Conservation (phyloP, 2,113 vertebrate species). For the Caranx ignobilis region DNA sequence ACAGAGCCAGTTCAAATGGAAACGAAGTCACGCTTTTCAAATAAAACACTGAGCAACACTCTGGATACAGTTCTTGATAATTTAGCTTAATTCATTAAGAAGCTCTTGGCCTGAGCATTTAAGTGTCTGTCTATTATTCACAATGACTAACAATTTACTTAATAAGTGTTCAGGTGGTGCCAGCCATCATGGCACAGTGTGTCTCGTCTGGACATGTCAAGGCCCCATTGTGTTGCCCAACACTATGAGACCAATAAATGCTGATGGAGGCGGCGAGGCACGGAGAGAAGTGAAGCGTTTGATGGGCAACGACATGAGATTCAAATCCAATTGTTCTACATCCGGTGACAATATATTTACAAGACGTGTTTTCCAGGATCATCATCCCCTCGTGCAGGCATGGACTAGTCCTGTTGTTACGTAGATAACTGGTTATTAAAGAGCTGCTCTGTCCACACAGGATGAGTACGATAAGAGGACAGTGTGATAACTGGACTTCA, state of each 20-base stretch:
- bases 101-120: neutral
- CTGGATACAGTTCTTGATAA: neutral
- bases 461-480: neutral
- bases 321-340: neutral
- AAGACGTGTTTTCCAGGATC: neutral
- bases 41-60: neutral
- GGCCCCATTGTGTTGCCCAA: conserved; percentile 1
- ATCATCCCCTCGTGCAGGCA: neutral
- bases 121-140: conserved; percentile 7
- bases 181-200: conserved; percentile 1
- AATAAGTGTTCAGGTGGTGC: neutral
- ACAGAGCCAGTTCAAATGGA: neutral
- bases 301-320: neutral
- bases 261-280: neutral
- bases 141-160: conserved; percentile 9
- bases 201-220: conserved; percentile 21
- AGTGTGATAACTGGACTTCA: neutral
- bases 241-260: neutral
- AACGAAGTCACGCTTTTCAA: neutral
- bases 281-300: neutral
- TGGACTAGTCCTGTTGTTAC: neutral
- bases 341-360: neutral
- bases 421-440: neutral
- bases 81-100: neutral
- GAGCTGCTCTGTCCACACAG: neutral